Percentiles rank a stretch among this genome's conserved stretches.
Conservation (phyloP, 2,113 vertebrate species). For the Hemiscyllium ocellatum region DNA sequence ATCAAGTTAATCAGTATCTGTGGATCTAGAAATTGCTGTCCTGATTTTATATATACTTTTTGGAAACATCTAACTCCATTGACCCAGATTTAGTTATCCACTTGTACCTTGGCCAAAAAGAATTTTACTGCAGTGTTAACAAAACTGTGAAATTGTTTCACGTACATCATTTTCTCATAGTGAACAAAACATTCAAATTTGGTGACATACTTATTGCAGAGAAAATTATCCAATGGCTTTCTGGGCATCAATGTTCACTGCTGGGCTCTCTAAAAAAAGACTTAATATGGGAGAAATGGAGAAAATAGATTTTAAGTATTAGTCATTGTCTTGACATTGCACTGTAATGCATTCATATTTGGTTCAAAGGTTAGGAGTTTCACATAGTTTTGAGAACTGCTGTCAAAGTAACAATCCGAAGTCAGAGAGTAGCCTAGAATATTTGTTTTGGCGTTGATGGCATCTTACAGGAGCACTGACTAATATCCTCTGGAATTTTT, state of each 20-base stretch:
- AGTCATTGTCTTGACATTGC: background rate
- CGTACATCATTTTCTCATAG: background rate
- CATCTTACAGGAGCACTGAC: background rate
- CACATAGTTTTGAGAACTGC: background rate
- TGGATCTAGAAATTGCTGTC: background rate
- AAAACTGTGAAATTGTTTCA: background rate
- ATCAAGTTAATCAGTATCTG: background rate
- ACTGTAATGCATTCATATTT: background rate
- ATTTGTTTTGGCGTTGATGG: slow-evolving; percentile 4
- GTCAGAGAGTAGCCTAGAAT: background rate
- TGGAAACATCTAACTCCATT: background rate
- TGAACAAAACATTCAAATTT: background rate
- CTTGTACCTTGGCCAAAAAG: background rate
- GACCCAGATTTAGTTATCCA: background rate
- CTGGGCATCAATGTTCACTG: background rate
- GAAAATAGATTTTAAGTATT: background rate
- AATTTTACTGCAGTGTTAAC: background rate
- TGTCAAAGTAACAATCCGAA: background rate
- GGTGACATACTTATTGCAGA: background rate
- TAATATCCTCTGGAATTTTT: slow-evolving; percentile 16
- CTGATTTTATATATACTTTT: background rate
- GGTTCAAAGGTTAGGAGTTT: background rate
- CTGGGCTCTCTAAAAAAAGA: background rate
- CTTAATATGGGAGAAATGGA: background rate
- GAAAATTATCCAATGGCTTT: background rate